Conservation (phyloP, 2,888 invertebrate genomes). For the Drosophila vallismaia region DNA sequence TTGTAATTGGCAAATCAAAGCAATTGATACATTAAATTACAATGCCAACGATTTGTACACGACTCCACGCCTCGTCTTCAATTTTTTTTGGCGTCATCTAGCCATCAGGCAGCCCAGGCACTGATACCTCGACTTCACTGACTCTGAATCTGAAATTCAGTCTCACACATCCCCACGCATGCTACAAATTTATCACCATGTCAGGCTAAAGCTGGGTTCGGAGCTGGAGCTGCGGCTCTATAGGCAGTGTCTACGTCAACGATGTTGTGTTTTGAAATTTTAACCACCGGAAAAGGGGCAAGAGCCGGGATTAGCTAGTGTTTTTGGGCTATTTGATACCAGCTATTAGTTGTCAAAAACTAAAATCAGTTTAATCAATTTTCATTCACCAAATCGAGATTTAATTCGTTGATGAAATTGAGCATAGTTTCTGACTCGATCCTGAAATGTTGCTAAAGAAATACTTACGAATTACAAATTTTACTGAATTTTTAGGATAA, state of each 20-base stretch:
- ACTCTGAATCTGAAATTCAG: conserved; percentile 8
- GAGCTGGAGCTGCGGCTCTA: conserved; percentile 51
- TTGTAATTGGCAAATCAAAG: conserved; percentile 78
- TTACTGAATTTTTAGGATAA: no score
- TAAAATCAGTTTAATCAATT: conserved; percentile 32
- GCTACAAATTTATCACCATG: conserved; percentile 78
- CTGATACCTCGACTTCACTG: conserved; percentile 3
- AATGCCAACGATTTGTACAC: conserved; percentile 79
- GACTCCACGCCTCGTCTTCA: conserved; percentile 71
- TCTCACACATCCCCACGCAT: conserved; percentile 78
- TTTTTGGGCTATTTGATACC: conserved; percentile 30
- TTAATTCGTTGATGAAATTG: no score
- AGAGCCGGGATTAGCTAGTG: conserved; percentile 23
- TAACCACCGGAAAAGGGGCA: conserved; percentile 44
- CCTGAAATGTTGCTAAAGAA: no score
- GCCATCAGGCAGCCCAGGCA: conserved; percentile 18
- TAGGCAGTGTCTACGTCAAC: conserved; percentile 74
- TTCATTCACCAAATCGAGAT: background rate
- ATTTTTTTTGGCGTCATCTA: conserved; percentile 26
- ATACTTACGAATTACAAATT: no score
- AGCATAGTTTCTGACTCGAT: no score
- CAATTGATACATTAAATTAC: conserved; percentile 79
- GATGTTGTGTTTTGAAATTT: conserved; percentile 66
- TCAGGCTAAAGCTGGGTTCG: conserved; percentile 20
- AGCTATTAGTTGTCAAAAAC: conserved; percentile 25